Conservation (phyloP, 2,797 vertebrate genomes). For the Artibeus jamaicensis region DNA sequence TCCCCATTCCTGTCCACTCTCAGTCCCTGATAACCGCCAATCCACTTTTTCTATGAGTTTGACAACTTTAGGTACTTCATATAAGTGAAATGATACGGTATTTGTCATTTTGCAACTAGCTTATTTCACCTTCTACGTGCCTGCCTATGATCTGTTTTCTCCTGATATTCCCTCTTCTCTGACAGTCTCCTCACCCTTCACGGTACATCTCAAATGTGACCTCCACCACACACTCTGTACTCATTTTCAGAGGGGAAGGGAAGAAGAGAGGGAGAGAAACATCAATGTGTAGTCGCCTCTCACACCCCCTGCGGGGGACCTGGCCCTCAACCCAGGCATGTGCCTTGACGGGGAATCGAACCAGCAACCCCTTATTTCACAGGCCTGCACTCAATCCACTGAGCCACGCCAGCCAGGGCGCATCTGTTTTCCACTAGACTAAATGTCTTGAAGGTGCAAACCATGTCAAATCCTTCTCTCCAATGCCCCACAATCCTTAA, state of each 20-base stretch:
- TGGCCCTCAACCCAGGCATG: too few species aligned
- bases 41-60: neutral
- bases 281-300: too few species aligned
- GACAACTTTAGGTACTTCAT: neutral
- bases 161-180: neutral
- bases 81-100: neutral
- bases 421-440: neutral
- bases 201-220: neutral
- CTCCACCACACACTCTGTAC: neutral
- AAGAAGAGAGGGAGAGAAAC: too few species aligned
- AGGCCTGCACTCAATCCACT: too few species aligned
- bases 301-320: too few species aligned
- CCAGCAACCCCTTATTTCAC: too few species aligned
- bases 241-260: too few species aligned
- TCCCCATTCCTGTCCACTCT: neutral
- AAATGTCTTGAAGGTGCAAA: conserved; percentile 1
- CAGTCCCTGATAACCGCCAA: neutral
- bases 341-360: too few species aligned
- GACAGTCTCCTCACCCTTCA: neutral
- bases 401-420: too few species aligned
- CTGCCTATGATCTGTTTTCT: neutral
- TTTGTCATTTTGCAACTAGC: neutral
- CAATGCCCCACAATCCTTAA: neutral
- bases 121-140: neutral
- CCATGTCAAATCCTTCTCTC: neutral